A percentile compares a stretch with the other conserved stretches of the same genome.
phyloP scores from a whole-genome alignment of 37 sponge, comb jelly and placozoan genomes.

The Halichondria panicea region DNA sequence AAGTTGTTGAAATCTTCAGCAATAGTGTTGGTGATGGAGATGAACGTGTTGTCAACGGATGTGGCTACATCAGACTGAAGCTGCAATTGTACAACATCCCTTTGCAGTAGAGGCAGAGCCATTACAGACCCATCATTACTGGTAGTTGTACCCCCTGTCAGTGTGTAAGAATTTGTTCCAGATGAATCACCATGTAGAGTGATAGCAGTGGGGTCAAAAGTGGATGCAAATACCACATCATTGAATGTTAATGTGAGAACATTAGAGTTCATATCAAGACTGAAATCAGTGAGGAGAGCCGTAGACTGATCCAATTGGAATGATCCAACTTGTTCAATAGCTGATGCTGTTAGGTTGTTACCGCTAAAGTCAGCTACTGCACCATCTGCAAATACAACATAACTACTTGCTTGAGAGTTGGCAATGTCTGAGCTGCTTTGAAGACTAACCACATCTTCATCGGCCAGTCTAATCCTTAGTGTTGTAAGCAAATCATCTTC shows the following conservation, averaged over 20 bases:
- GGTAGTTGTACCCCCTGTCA: slow-evolving; percentile 73
- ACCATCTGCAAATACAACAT: slow-evolving; percentile 29
- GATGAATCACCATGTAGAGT: slow-evolving; percentile 53
- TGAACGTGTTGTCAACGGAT: slow-evolving; percentile 62
- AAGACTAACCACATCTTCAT: slow-evolving; percentile 70
- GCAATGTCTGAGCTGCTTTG: slow-evolving; percentile 67
- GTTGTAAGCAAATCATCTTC: slow-evolving; percentile 44
- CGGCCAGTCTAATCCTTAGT: slow-evolving; percentile 54
- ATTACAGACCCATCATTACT: slow-evolving; percentile 74
- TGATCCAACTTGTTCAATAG: background rate
- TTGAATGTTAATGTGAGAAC: slow-evolving; percentile 75
- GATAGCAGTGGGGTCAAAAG: slow-evolving; percentile 54
- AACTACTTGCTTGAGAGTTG: slow-evolving; percentile 48
- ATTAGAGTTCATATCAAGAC: slow-evolving; percentile 81
- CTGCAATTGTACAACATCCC: slow-evolving; percentile 75
- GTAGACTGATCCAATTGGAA: slow-evolving; percentile 45
- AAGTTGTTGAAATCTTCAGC: slow-evolving; percentile 57
- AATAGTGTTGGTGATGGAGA: slow-evolving; percentile 49
- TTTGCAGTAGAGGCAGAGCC: slow-evolving; percentile 39
- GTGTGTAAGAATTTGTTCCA: slow-evolving; percentile 46
- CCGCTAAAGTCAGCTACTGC: slow-evolving; percentile 70
- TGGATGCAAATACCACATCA: slow-evolving; percentile 71
- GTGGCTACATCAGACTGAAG: slow-evolving; percentile 74
- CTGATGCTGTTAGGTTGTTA: slow-evolving; percentile 40
- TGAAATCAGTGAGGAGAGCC: slow-evolving; percentile 57